Base-by-base conservation (phyloP, 1,140 invertebrate species). In the Drosophila sechellia region DNA sequence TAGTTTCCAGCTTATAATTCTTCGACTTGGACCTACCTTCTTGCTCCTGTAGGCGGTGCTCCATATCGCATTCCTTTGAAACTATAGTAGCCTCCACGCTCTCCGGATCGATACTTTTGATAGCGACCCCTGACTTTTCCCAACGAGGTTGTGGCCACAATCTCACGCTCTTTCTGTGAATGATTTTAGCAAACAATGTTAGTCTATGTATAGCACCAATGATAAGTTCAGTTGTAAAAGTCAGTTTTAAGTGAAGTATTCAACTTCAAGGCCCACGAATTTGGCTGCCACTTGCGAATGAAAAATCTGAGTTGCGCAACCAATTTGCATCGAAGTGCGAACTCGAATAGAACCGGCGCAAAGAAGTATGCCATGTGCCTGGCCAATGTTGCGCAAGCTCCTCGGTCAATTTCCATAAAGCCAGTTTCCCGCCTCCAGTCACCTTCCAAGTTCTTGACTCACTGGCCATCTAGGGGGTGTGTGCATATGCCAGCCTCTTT, bases 41-140 rank as follows among this genome's bases (percentile, higher is more conserved):
- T 76, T 6, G 68, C 58, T 13, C 91, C 90, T 0, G 76, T 70
- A 3, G 92, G 90, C 1, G 91, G 69, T 20, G 77, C 53, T 2
- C 90, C 84, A 80, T 92, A 94, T 83, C 94, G 93, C 49, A 94
- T 94, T 2, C 94, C 94, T 79, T 94, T 94, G 79, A 94, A 94
- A 57, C 94, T 94, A 63, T 94, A 94, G 69, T 94, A 94, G 0
- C 93, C 92, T 1, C 92, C 93, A 39, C 93, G 90, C 17, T 92
- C 91, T 0, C 92, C 91, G 0, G 94, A 94, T 49, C 94, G 92
- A 5, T 94, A 93, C 15, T 93, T 85, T 8, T 94, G 93, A 31
- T 93, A 90, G 22, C 94, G 87, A 8, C 94, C 94, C 2, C 94
- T 87, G 42, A 94, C 79, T 40, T 93, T 92, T n/a, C 94, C 94